These are phyloP conservation scores for Dryococelus australis DNA, from an alignment of 2,888 invertebrate species.

Conservation along the genomic window DNA sequence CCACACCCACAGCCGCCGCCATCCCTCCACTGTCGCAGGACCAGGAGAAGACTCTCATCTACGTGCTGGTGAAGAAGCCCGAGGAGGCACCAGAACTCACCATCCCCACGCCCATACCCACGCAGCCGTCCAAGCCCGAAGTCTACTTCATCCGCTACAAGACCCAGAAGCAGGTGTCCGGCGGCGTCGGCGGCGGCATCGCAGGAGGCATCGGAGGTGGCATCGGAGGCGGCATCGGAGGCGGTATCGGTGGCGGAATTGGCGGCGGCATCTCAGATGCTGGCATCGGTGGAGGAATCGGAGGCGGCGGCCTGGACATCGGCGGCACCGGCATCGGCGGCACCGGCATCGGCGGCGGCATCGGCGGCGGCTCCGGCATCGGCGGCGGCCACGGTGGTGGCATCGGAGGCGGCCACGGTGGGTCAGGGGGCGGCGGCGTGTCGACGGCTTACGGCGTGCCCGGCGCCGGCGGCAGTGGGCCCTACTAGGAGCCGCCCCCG, in stretches of 20 bases:
- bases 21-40: slow-evolving; percentile 78
- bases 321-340: slow-evolving; percentile 47
- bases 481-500: slow-evolving; percentile 38
- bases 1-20: slow-evolving; percentile 81
- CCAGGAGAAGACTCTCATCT: slow-evolving; percentile 83
- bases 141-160: slow-evolving; percentile 90
- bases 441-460: slow-evolving; percentile 44
- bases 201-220: too few species aligned
- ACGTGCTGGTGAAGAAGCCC: slow-evolving; percentile 88
- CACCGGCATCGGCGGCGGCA: slow-evolving; percentile 42
- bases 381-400: slow-evolving; percentile 48
- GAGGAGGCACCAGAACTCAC: slow-evolving; percentile 83
- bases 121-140: slow-evolving; percentile 87
- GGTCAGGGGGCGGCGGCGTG: slow-evolving; percentile 34
- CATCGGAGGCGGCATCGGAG: slow-evolving; percentile 56
- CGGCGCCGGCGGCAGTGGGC: slow-evolving; percentile 39
- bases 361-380: slow-evolving; percentile 47
- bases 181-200: slow-evolving; percentile 57
- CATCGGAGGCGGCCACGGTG: slow-evolving; percentile 43
- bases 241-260: slow-evolving; percentile 52
- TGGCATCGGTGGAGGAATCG: slow-evolving; percentile 54
- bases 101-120: slow-evolving; percentile 80
- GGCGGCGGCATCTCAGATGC: too few species aligned
- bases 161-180: slow-evolving; percentile 63
- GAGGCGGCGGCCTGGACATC: slow-evolving; percentile 52